These are phyloP conservation scores for Pseudopipra pipra DNA, from an alignment of 2,113 vertebrate species.

Conservation along the genomic window DNA sequence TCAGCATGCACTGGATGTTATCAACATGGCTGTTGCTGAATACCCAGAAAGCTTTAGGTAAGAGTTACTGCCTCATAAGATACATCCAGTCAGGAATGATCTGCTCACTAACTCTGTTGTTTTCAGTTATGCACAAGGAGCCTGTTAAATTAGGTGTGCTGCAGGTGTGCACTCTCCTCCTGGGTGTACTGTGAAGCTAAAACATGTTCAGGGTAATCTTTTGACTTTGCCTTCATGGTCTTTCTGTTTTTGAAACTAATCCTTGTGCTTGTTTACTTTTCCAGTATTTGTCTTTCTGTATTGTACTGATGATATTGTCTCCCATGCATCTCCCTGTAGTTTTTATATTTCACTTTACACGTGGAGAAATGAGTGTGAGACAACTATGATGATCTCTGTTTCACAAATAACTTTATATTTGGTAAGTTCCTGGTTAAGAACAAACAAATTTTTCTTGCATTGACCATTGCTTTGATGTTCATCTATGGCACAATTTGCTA, in stretches of 20 bases:
- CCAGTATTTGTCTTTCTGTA: not conserved
- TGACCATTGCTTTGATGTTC: not conserved
- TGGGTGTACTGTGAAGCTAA: not conserved
- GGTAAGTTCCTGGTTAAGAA: not conserved
- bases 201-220: not conserved
- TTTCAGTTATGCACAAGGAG: not conserved
- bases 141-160: not conserved
- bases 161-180: not conserved
- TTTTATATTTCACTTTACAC: not conserved
- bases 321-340: not conserved
- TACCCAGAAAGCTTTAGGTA: conserved; percentile 95
- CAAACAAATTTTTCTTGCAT: not conserved
- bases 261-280: not conserved
- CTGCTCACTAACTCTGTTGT: not conserved
- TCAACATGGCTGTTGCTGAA: conserved; percentile 87
- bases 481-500: not conserved
- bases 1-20: conserved; percentile 87
- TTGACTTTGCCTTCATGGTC: not conserved
- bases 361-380: not conserved
- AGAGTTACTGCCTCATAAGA: not conserved
- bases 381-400: not conserved
- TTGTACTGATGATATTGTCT: not conserved
- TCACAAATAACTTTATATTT: not conserved
- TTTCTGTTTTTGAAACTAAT: not conserved
- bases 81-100: not conserved